Base-by-base conservation (phyloP, 2,888 invertebrate genomes). In the Rhingia rostrata region DNA sequence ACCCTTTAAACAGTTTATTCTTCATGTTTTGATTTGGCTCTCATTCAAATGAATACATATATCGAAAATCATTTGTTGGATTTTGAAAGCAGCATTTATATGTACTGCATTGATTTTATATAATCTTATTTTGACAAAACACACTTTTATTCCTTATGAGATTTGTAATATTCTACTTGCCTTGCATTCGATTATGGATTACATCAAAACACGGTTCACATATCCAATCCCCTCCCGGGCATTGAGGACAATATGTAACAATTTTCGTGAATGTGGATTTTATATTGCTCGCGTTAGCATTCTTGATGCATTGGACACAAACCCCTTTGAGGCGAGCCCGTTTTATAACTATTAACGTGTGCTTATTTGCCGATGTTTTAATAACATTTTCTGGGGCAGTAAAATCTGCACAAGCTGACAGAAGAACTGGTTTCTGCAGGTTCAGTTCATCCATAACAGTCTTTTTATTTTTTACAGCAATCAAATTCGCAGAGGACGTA, bases 161-260 rank as follows among this genome's bases (percentile, higher is more conserved):
- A 2, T 22, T 22, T 22, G 22, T 22, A 22, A 22, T 22, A 22
- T 22, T 22, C 2, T 22, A 22, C 22, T 22, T 22, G 22, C 2
- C 22, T 22, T 22, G 22, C 22, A 22, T 22, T 22, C 22, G 22
- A 22, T 22, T 2, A 47, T 78, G 77, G 3, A 39, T n/a, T 35
- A 74, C 53, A 74, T 88, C 88, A 64, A 92, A 91, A 82, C 92
- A 92, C 0, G 72, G 0, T 39, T 88, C 88, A 79, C 92, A 92
- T 87, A 92, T 90, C 92, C 91, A 92, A 78, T 89, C 89, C 10
- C 90, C 89, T 54, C 89, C 89, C 0, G 91, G 91, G 79, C 92
- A 92, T 35, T 87, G 85, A 9, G 91, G 89, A 64, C 92, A 92
- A 81, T 89, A 90, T 3, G 92, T 91, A 6, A 86, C 86, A 3